phyloP scores from a whole-genome alignment of 2,888 invertebrate species.

The Zelleria hepariella region DNA sequence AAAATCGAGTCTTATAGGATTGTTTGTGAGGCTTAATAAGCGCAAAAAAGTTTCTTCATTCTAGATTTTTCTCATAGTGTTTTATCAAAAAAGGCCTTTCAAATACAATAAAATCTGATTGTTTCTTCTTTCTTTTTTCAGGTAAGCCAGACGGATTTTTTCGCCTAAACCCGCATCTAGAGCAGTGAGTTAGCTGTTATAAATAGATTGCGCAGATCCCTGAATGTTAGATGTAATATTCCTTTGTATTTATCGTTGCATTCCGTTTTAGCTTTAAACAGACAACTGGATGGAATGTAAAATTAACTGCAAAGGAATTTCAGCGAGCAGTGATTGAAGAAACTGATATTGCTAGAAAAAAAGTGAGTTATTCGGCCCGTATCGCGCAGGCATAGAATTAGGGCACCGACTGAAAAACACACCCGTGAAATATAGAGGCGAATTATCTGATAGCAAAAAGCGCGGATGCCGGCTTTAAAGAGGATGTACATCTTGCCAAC shows the following conservation, averaged over 20 bases:
- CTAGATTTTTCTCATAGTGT: no score
- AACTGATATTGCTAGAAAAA: neutral
- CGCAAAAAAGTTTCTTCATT: no score
- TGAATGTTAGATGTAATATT: neutral
- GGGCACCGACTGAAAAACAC: neutral
- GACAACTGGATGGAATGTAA: neutral
- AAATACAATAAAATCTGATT: neutral
- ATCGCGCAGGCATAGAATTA: neutral
- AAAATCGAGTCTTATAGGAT: no score
- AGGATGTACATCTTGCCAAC: slow-evolving; percentile 8
- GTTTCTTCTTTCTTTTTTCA: slow-evolving; percentile 26
- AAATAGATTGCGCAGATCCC: neutral
- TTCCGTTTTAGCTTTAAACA: neutral
- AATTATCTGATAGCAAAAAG: slow-evolving; percentile 30
- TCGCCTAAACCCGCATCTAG: slow-evolving; percentile 21
- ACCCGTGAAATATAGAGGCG: slow-evolving; percentile 23
- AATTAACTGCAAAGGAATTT: neutral
- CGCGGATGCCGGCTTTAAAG: slow-evolving; percentile 22
- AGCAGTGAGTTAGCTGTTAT: slow-evolving; percentile 26
- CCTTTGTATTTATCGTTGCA: slow-evolving; percentile 1
- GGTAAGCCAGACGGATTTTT: slow-evolving; percentile 34
- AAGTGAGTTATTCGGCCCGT: neutral
- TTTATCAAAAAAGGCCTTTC: no score
- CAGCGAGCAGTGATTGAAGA: neutral
- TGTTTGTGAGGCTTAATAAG: no score